Evolutionary conservation across 1,140 invertebrate genomes (phyloP).

Genomic region (Geopemphigus sp.): DNA sequence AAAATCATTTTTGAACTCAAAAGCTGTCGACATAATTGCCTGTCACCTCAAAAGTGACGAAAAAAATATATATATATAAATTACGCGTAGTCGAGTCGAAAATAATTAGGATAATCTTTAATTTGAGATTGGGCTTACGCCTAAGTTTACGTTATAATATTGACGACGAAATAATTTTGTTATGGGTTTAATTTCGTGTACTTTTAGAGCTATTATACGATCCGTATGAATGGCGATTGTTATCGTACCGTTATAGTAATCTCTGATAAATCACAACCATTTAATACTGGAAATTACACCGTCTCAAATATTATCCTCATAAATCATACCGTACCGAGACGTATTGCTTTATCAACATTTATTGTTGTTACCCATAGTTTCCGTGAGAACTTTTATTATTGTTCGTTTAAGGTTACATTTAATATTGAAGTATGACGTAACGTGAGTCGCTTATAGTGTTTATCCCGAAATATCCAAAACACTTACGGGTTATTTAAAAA

Average conservation of each 20-base stretch:
- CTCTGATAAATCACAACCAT: constrained; percentile 12
- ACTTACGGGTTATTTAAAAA: too few relatives aligned
- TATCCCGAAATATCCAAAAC: too few relatives aligned
- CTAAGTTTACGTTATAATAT: not conserved
- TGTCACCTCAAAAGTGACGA: not conserved
- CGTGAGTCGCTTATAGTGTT: too few relatives aligned
- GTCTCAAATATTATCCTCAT: not conserved
- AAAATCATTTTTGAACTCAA: not conserved
- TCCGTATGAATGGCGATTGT: not conserved
- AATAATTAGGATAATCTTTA: constrained; percentile 9
- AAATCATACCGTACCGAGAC: not conserved
- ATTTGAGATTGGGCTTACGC: not conserved
- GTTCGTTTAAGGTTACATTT: too few relatives aligned
- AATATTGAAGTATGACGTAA: too few relatives aligned
- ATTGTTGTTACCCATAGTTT: not conserved
- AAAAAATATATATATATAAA: not conserved
- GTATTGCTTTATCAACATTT: not conserved
- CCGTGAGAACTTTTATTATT: not conserved
- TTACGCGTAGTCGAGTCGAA: not conserved
- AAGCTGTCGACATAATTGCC: constrained; percentile 11
- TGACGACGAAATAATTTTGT: constrained; percentile 19
- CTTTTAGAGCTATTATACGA: not conserved
- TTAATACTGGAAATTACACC: not conserved
- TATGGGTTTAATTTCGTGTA: not conserved
- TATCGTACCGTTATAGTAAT: not conserved